Percentiles rank a stretch among this genome's conserved stretches.
phyloP scores from a whole-genome alignment of 2,888 invertebrate species.

The Sphaerophoria rueppellii region DNA sequence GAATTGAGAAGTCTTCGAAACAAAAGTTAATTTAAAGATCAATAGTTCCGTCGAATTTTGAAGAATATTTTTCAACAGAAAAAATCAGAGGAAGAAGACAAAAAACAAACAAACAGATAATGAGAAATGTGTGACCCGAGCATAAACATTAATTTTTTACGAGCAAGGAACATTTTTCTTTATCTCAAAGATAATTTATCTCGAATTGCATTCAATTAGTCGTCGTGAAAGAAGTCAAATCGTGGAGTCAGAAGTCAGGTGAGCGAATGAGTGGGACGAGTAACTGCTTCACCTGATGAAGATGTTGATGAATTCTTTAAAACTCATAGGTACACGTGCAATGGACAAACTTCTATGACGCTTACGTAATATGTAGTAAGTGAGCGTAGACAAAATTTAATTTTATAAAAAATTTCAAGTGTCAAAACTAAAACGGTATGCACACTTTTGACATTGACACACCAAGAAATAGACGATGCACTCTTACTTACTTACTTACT shows the following conservation, averaged over 20 bases:
- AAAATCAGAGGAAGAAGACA: neutral
- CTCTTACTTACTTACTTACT: too few relatives aligned
- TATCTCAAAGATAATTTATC: conserved; percentile 8
- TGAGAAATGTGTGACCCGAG: conserved; percentile 41
- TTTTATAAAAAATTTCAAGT: too few relatives aligned
- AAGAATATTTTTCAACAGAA: conserved; percentile 7
- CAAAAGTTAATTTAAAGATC: conserved; percentile 51
- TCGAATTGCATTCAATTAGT: conserved; percentile 43
- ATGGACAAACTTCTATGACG: too few relatives aligned
- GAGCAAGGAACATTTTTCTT: conserved; percentile 28
- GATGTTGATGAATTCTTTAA: neutral
- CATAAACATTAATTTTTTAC: conserved; percentile 57
- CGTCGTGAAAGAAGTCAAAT: neutral
- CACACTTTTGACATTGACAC: too few relatives aligned
- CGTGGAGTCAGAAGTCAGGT: neutral
- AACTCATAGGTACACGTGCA: too few relatives aligned
- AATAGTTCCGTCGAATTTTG: conserved; percentile 25
- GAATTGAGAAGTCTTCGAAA: neutral
- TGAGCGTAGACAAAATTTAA: too few relatives aligned
- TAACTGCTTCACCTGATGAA: neutral
- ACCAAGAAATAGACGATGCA: too few relatives aligned
- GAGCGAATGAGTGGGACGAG: neutral
- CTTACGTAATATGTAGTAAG: too few relatives aligned
- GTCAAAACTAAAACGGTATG: too few relatives aligned
- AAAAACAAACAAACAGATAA: conserved; percentile 15